phyloP scores from a whole-genome alignment of 2,888 invertebrate species.

The Sylvicola cinctus region DNA sequence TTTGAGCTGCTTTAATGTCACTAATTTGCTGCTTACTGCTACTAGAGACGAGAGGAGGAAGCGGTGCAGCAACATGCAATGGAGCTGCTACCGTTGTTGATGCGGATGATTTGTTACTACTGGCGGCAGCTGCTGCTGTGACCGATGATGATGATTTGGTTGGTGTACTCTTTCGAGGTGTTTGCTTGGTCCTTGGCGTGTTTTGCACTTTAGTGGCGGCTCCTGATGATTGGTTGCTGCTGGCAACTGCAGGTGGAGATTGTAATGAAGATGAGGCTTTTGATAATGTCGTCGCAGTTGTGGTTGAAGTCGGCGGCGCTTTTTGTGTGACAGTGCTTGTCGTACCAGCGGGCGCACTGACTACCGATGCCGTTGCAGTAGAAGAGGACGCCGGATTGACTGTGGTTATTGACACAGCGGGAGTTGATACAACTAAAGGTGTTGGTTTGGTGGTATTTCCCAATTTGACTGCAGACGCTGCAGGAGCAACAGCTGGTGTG shows the following conservation, averaged over 20 bases:
- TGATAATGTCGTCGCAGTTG: too few relatives aligned
- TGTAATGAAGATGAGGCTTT: too few relatives aligned
- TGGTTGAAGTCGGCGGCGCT: too few relatives aligned
- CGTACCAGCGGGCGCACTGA: too few relatives aligned
- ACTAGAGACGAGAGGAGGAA: background rate
- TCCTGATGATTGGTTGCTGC: too few relatives aligned
- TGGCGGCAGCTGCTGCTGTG: slow-evolving; percentile 9
- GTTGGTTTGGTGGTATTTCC: background rate
- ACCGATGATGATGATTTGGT: slow-evolving; percentile 23
- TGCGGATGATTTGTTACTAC: background rate
- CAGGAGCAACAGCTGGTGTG: too few relatives aligned
- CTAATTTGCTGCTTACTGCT: too few relatives aligned
- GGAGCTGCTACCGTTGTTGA: background rate
- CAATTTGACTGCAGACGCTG: background rate
- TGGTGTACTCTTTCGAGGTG: slow-evolving; percentile 3
- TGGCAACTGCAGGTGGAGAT: too few relatives aligned
- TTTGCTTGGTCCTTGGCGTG: slow-evolving; percentile 4
- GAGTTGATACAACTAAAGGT: background rate
- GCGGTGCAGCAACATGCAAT: background rate
- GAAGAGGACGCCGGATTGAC: background rate
- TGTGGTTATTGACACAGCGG: background rate
- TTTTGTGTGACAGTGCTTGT: too few relatives aligned
- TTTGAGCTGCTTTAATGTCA: too few relatives aligned
- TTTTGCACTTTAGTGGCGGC: background rate
- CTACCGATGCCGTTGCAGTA: too few relatives aligned